Evolutionary conservation across 2,888 invertebrate species (phyloP), one percentile per base, ranked within the genome.

Genomic region (Byasa hedistus): DNA sequence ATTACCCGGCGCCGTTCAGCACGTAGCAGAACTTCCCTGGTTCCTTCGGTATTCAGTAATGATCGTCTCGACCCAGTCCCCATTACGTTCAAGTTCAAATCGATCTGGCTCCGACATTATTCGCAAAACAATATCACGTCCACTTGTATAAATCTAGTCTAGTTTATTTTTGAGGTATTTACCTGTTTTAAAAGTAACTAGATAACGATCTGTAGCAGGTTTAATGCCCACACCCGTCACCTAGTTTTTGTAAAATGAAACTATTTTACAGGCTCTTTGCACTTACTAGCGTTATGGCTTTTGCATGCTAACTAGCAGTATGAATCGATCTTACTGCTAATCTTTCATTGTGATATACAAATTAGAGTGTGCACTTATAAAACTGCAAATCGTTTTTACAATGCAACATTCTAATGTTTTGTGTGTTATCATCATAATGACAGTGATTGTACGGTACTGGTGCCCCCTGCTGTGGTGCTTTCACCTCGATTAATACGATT

Each of bases 261-360:
- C 44, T 57, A 55, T 57, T 61, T 27, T 32, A 48, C 22, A 54
- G 57, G 54, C 52, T 66, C 44, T 64, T 68, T 61, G 63, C 58
- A 64, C 68, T 72, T 71, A 65, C 60, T 63, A 65, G 55, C 68
- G 59, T 61, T 69, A 69, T 60, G 71, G 51, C 23, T 75, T 66
- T 68, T 71, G 71, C 71, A 64, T 70, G 77, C 71, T 72, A 76
- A 76, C 76, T 75, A 74, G 72, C 72, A 79, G 81, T 83, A 83
- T 83, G 76, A 81, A 81, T 79, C 81, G 80, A 77, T 81, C 75
- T 77, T 76, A 79, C 78, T 80, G 80, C 81, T 85, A 85, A 85
- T 89, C 89, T 89, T 89, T 89, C 86, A 82, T 84, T 87, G 79
- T 82, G 78, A 82, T 83, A 88, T 88, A 87, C 85, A 89, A 88